These are phyloP conservation scores for Cydia strobilella DNA, from an alignment of 1,140 invertebrate genomes.

Conservation along the genomic window DNA sequence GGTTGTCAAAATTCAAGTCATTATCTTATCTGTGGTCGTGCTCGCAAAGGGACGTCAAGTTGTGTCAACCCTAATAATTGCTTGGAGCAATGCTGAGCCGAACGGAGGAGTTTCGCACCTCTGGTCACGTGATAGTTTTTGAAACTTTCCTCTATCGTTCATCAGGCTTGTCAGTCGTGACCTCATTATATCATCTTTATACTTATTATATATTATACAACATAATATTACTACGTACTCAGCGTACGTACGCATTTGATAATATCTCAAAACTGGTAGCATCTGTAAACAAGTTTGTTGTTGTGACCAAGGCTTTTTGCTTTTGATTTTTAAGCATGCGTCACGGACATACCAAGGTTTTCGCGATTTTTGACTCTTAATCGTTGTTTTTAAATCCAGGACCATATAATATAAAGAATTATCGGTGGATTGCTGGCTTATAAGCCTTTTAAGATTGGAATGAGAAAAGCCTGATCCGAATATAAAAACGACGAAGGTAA, in stretches of 20 bases:
- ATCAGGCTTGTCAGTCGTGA: background rate
- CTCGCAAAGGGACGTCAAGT: too few relatives aligned
- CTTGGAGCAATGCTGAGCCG: too few relatives aligned
- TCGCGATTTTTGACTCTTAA: background rate
- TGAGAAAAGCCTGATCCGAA: background rate
- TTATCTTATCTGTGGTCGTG: too few relatives aligned
- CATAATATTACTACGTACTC: background rate
- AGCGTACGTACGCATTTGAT: background rate
- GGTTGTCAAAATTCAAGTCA: too few relatives aligned
- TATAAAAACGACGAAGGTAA: background rate
- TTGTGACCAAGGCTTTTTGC: background rate
- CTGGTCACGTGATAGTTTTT: too few relatives aligned
- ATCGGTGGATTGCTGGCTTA: background rate
- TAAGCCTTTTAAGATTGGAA: background rate
- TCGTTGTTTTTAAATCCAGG: background rate
- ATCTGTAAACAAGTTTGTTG: background rate
- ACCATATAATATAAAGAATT: background rate
- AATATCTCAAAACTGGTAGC: slow-evolving; percentile 1
- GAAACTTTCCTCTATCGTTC: background rate
- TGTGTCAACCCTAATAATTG: too few relatives aligned
- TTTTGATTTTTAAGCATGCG: slow-evolving; percentile 2
- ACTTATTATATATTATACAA: background rate
- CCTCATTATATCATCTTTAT: too few relatives aligned
- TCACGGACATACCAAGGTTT: background rate
- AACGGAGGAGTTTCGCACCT: too few relatives aligned